These are phyloP conservation scores for Arremon brunneinucha DNA, from an alignment of 2,797 vertebrate genomes.

Conservation along the genomic window DNA sequence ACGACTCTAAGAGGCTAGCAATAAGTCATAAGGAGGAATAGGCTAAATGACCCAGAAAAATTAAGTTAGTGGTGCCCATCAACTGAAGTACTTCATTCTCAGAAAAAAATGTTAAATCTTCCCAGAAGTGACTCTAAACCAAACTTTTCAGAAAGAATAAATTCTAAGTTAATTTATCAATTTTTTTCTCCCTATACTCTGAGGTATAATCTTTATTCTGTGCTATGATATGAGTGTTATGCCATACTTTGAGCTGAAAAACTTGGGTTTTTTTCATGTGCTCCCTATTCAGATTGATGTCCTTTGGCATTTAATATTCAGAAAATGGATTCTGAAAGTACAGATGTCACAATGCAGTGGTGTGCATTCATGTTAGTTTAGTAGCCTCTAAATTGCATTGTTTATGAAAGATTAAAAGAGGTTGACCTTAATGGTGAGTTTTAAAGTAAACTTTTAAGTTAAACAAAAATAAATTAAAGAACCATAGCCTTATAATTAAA, in stretches of 20 bases:
- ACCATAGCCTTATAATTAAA: neutral
- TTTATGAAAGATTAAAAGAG: neutral
- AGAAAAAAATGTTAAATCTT: neutral
- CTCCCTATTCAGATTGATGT: neutral
- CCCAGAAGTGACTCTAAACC: neutral
- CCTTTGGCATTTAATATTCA: neutral
- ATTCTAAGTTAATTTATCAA: neutral
- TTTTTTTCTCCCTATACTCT: neutral
- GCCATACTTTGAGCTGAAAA: neutral
- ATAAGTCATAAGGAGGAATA: neutral
- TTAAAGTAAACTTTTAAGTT: neutral
- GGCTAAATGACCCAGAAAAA: constrained; percentile 24
- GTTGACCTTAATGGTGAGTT: neutral
- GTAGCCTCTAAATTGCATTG: neutral
- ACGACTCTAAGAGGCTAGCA: neutral
- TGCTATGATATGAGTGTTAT: neutral
- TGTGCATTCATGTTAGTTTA: neutral
- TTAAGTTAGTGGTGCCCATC: neutral
- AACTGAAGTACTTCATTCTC: neutral
- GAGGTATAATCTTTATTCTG: neutral
- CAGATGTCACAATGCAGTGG: neutral
- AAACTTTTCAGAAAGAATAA: neutral
- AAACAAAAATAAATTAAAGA: neutral
- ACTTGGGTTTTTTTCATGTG: neutral
- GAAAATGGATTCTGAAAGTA: neutral